phyloP scores from a whole-genome alignment of 2,113 vertebrate species.

The Percina caprodes region DNA sequence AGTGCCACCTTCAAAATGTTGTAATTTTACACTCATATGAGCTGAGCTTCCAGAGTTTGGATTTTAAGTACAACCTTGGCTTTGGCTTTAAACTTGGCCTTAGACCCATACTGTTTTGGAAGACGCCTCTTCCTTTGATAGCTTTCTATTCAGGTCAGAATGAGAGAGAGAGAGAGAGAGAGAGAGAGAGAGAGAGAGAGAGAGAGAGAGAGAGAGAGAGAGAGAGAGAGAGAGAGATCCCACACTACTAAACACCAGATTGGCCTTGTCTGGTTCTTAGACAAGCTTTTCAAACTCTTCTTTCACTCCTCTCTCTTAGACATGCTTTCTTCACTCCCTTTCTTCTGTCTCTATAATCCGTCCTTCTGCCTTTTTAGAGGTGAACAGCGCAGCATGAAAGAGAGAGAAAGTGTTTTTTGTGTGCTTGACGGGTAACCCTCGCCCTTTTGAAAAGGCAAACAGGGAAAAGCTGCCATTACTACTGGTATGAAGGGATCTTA shows the following conservation, averaged over 20 bases:
- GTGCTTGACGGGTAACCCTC: slow-evolving; percentile 80
- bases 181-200: slow-evolving; percentile 46
- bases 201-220: slow-evolving; percentile 15
- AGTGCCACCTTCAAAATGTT: slow-evolving; percentile 21
- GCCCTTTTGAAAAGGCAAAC: slow-evolving; percentile 79
- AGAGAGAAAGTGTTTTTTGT: slow-evolving; percentile 80
- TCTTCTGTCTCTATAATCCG: slow-evolving; percentile 77
- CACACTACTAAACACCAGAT: slow-evolving; percentile 76
- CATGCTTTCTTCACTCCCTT: slow-evolving; percentile 73
- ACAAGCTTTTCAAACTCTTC: slow-evolving; percentile 76
- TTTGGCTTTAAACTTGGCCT: slow-evolving; percentile 64
- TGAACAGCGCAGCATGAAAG: slow-evolving; percentile 77
- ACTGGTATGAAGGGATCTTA: slow-evolving; percentile 67
- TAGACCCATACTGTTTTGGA: slow-evolving; percentile 51
- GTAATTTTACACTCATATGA: slow-evolving; percentile 6
- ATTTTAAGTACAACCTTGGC: slow-evolving; percentile 27
- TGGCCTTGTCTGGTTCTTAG: slow-evolving; percentile 73
- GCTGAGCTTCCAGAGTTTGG: background rate
- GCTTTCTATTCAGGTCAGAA: slow-evolving; percentile 73
- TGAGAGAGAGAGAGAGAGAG: slow-evolving; percentile 40
- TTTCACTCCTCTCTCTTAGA: slow-evolving; percentile 74
- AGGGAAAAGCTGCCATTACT: slow-evolving; percentile 78
- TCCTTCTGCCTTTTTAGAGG: slow-evolving; percentile 80
- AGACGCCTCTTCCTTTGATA: slow-evolving; percentile 69
- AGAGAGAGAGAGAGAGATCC: slow-evolving; percentile 63